Evolutionary conservation across 2,888 invertebrate genomes (phyloP).

Genomic region (Dolichomitus sp.): DNA sequence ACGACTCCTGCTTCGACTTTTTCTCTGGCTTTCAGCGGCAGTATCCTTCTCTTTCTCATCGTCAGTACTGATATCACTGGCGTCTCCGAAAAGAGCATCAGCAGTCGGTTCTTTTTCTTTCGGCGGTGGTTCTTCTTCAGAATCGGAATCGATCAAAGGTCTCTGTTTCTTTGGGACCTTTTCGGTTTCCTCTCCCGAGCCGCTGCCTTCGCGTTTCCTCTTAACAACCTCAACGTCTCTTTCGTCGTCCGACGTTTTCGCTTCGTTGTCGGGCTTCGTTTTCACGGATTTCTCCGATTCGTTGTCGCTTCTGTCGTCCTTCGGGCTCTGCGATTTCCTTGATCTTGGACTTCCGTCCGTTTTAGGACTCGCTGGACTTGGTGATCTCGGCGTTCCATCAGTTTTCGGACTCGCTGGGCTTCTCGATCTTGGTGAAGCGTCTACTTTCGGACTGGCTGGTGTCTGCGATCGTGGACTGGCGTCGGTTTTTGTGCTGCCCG

Average conservation of each 20-base stretch:
- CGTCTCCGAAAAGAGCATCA: constrained; percentile 96
- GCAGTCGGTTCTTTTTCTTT: constrained; percentile 89
- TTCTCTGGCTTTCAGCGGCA: constrained; percentile 82
- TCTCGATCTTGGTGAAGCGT: constrained; percentile 51
- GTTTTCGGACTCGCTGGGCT: constrained; percentile 68
- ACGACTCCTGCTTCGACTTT: constrained; percentile 82
- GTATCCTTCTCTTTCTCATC: constrained; percentile 89
- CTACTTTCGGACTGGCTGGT: constrained; percentile 61
- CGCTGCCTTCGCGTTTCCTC: constrained; percentile 80
- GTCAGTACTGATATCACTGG: constrained; percentile 96
- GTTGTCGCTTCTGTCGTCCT: constrained; percentile 79
- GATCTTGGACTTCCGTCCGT: constrained; percentile 68
- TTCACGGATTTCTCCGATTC: constrained; percentile 78
- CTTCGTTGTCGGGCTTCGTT: constrained; percentile 62
- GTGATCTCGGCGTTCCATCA: constrained; percentile 57
- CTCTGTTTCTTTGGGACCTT: constrained; percentile 86
- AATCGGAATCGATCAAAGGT: constrained; percentile 90
- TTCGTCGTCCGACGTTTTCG: constrained; percentile 79
- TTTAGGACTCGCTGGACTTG: constrained; percentile 69
- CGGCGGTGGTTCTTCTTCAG: constrained; percentile 87
- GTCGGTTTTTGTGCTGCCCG: constrained; percentile 62
- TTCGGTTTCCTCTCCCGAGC: constrained; percentile 80
- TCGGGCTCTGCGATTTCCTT: constrained; percentile 72
- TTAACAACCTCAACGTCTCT: constrained; percentile 82
- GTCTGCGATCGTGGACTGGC: constrained; percentile 60